Evolutionary conservation across 2,888 invertebrate species (phyloP), one percentile per base, ranked within the genome.

Genomic region (Mythimna loreyi): DNA sequence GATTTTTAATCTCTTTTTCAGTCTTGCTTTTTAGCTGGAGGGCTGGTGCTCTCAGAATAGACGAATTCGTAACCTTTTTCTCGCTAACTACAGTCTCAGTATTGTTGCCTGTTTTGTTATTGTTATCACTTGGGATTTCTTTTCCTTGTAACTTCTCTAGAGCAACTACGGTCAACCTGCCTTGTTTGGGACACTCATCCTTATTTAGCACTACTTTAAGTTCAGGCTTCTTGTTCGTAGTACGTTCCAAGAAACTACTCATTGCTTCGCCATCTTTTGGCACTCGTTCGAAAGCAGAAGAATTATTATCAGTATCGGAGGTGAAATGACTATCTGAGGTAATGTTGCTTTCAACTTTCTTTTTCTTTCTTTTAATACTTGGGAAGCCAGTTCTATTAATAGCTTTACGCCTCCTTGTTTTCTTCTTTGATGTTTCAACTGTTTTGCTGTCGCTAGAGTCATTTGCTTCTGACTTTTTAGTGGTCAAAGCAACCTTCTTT

Each of bases 301-400:
- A 95, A 80, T 92, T 92, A 76, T 91, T 91, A 77, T 95, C 95
- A 45, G 94, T 94, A 78, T 95, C 94, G 7, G 94, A 94, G 25
- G 93, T 93, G 50, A 92, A 84, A 72, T 93, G 91, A 81, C 89
- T 92, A 52, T 94, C 95, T 7, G 93, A 93, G 43, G 87, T 84
- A 55, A 87, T 71, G 65, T 87, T 90, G 74, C 80, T 87, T 74
- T 94, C 95, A 60, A 92, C 79, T 85, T 97, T 98, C 89, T 98
- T 97, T 89, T 98, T 98, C 92, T 98, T 98, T 88, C 97, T 97
- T 86, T 98, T 98, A 21, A 98, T 95, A 28, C 97, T 98, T 0
- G 99, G 99, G 90, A 99, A 99, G 5, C 99, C 99, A 23, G 98
- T 98, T 83, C 98, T 96, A 88, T 98, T 98, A 52, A 98, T 97